Percentiles rank a stretch among this genome's conserved stretches.
Conservation (phyloP, 2,113 vertebrate genomes). For the Corythornis madagascariensis region DNA sequence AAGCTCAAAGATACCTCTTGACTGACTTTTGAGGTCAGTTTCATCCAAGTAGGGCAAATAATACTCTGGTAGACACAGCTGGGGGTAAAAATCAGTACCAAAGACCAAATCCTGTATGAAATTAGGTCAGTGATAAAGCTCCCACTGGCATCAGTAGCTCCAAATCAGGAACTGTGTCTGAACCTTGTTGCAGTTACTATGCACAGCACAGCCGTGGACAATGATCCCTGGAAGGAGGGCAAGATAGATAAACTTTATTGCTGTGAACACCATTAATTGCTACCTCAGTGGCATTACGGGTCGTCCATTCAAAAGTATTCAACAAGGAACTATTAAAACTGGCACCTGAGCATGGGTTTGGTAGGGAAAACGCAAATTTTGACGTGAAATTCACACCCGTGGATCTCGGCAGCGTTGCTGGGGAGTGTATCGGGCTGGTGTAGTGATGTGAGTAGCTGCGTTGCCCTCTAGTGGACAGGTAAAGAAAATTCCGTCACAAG, state of each 20-base stretch:
- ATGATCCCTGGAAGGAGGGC: neutral
- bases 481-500: neutral
- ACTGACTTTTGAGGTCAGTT: neutral
- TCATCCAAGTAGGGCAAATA: neutral
- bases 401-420: neutral
- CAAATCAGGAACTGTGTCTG: neutral
- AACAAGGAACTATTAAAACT: neutral
- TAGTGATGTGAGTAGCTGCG: neutral
- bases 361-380: neutral
- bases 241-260: neutral
- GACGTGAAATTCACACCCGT: fast-evolving
- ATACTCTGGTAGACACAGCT: neutral
- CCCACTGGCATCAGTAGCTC: neutral
- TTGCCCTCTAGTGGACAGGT: conserved; percentile 53
- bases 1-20: neutral
- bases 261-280: neutral
- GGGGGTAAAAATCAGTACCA: neutral
- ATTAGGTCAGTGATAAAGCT: neutral
- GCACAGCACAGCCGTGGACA: neutral
- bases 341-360: neutral
- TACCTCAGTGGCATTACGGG: neutral
- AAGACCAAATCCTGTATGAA: neutral
- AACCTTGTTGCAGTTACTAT: neutral
- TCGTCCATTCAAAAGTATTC: neutral
- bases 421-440: fast-evolving